Evolutionary conservation across 2,888 invertebrate species (phyloP), one percentile per base, ranked within the genome.

Genomic region (Thymelicus sylvestris): DNA sequence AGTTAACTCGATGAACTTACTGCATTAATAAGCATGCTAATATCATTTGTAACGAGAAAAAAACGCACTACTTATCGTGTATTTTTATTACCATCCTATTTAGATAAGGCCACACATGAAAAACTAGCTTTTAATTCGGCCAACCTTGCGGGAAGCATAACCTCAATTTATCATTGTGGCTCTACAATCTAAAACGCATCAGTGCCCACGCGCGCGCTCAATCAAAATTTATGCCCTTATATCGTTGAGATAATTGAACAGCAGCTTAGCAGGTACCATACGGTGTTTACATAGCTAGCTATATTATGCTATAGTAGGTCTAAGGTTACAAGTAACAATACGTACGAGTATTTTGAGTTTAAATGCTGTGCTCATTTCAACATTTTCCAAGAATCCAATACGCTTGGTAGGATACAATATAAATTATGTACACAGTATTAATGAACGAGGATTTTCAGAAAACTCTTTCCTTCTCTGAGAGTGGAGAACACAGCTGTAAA

Each of bases 201-300:
- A 73, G 73, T 44, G 73, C 74, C 77, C 76, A 77, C 74, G 75
- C 74, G 75, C 74, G 74, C 75, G 66, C 76, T 78, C 78, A 77
- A 79, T 78, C 79, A 78, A 44, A 7, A 48, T 60, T 55, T 59
- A 55, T 44, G 64, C 59, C 57, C 52, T 19, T 62, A 41, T 52
- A 57, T 64, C 24, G 12, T 44, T 5, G 24, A 39, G 39, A 31
- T 66, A 57, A 66, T 24, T 55, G 6, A 31, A 31, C 52, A 19
- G 13, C 7, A 31, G 31, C 31, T 31, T 31, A 5, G 5, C 19
- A 24, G 24, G 12, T 55, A 24, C 19, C n/a, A 10, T 24, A 6
- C 24, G 24, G 4, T 55, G 24, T 24, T 55, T 55, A 55, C 55
- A 12, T 55, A 24, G 3, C 55, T 55, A 24, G 10, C 55, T 8